phyloP scores from a whole-genome alignment of 2,113 vertebrate genomes.

The Martes martes region DNA sequence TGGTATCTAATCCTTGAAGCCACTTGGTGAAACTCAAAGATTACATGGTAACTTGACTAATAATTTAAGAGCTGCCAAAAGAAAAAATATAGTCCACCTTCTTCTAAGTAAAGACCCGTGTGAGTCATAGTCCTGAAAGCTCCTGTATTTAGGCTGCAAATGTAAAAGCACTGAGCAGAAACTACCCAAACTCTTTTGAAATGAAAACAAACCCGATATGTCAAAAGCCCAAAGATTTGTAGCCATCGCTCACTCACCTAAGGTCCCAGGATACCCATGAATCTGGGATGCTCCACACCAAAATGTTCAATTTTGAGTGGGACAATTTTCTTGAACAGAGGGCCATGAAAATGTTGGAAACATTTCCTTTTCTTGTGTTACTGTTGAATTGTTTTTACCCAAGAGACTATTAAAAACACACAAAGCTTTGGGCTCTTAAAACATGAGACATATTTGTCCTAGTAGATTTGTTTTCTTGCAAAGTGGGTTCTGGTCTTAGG shows the following conservation, averaged over 20 bases:
- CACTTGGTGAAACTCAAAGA: slow-evolving; percentile 57
- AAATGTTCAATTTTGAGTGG: slow-evolving; percentile 40
- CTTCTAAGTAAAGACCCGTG: slow-evolving; percentile 16
- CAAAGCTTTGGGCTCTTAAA: slow-evolving; percentile 10
- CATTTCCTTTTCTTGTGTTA: not conserved
- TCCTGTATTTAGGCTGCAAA: slow-evolving; percentile 32
- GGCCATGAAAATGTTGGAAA: slow-evolving; percentile 9
- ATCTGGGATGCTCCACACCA: not conserved
- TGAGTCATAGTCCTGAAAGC: slow-evolving; percentile 7
- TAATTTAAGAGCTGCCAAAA: slow-evolving; percentile 54
- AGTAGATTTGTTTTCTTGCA: slow-evolving; percentile 67
- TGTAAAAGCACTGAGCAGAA: slow-evolving; percentile 11
- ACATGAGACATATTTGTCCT: slow-evolving; percentile 1
- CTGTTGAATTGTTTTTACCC: not conserved
- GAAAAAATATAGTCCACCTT: slow-evolving; percentile 13
- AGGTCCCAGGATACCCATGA: not conserved
- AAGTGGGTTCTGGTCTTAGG: slow-evolving; percentile 76
- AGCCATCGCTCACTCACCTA: not conserved
- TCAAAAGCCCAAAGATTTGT: not conserved
- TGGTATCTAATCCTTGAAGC: slow-evolving; percentile 41
- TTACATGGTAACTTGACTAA: slow-evolving; percentile 54
- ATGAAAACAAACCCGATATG: not conserved
- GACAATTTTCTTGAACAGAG: slow-evolving; percentile 53
- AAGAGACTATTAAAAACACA: slow-evolving; percentile 42
- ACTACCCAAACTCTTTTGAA: slow-evolving; percentile 31